A percentile compares a stretch with the other conserved stretches of the same genome.
Evolutionary conservation across 1,140 invertebrate genomes (phyloP).

Genomic region (Pseudachorutes palmiensis): DNA sequence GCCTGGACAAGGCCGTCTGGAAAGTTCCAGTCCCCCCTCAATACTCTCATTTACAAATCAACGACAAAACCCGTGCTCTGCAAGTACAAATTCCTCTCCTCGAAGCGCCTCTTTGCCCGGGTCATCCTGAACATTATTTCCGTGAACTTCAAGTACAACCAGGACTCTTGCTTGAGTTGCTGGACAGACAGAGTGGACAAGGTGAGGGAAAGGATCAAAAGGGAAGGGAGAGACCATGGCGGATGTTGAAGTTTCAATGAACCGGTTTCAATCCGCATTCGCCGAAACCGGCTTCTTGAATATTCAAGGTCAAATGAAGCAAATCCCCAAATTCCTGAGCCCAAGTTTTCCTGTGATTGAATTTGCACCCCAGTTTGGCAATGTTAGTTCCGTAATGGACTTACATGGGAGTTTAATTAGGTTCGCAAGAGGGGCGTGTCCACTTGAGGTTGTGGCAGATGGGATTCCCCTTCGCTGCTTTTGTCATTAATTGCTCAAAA

Average conservation of each 20-base stretch:
- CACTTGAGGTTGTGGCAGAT: not conserved
- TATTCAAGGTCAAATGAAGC: not conserved
- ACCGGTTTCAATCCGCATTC: too few species aligned
- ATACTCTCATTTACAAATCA: slow-evolving; percentile 74
- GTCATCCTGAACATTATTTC: slow-evolving; percentile 63
- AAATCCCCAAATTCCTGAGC: not conserved
- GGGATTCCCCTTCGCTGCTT: not conserved
- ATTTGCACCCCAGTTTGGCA: too few species aligned
- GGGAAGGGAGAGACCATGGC: too few species aligned
- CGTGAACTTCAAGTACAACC: slow-evolving; percentile 67
- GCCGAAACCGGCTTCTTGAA: not conserved
- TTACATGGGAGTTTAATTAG: not conserved
- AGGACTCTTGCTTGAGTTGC: slow-evolving; percentile 68
- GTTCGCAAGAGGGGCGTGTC: not conserved
- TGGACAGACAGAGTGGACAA: slow-evolving; percentile 75
- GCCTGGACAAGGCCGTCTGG: slow-evolving; percentile 63
- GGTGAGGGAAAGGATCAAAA: slow-evolving; percentile 46
- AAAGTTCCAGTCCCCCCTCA: slow-evolving; percentile 65
- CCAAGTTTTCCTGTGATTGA: too few species aligned
- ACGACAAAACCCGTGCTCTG: slow-evolving; percentile 52
- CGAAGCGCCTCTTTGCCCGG: slow-evolving; percentile 65
- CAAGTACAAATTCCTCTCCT: slow-evolving; percentile 71
- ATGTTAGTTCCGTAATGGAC: not conserved
- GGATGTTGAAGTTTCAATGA: too few species aligned
- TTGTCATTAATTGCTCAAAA: not conserved